Evolutionary conservation across 2,888 invertebrate genomes (phyloP).

Genomic region (Zygogramma bicolorata): DNA sequence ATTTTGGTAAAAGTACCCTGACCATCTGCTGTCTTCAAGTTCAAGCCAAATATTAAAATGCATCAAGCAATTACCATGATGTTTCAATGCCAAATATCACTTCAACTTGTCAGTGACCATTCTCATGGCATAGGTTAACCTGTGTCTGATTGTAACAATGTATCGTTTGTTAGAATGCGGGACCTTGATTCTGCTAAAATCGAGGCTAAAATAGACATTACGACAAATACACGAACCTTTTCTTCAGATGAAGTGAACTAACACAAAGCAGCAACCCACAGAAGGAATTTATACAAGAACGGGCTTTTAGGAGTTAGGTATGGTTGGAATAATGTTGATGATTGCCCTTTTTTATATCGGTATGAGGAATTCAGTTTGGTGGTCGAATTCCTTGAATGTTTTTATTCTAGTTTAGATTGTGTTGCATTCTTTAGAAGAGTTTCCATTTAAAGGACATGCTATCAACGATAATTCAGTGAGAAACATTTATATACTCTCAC

Average conservation of each 20-base stretch:
- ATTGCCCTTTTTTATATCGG: not conserved
- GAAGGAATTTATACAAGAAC: not conserved
- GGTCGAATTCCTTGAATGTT: not conserved
- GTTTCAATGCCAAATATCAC: not conserved
- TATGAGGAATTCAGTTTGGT: not conserved
- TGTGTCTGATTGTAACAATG: not conserved
- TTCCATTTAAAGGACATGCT: not conserved
- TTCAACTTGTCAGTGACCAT: not conserved
- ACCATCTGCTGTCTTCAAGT: not conserved
- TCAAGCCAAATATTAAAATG: not conserved
- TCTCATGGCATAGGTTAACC: not conserved
- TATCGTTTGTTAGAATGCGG: not conserved
- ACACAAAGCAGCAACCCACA: not conserved
- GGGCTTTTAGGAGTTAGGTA: no score
- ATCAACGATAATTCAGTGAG: not conserved
- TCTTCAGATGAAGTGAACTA: not conserved
- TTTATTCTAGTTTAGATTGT: not conserved
- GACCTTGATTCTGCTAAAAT: not conserved
- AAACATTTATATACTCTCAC: not conserved
- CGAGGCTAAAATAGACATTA: slow-evolving; percentile 4
- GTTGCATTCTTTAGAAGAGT: not conserved
- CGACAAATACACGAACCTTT: not conserved
- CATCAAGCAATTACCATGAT: not conserved
- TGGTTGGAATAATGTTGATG: no score
- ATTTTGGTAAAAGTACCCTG: not conserved